These are phyloP conservation scores for Resseliella maxima DNA, from an alignment of 2,888 invertebrate species.

Conservation along the genomic window DNA sequence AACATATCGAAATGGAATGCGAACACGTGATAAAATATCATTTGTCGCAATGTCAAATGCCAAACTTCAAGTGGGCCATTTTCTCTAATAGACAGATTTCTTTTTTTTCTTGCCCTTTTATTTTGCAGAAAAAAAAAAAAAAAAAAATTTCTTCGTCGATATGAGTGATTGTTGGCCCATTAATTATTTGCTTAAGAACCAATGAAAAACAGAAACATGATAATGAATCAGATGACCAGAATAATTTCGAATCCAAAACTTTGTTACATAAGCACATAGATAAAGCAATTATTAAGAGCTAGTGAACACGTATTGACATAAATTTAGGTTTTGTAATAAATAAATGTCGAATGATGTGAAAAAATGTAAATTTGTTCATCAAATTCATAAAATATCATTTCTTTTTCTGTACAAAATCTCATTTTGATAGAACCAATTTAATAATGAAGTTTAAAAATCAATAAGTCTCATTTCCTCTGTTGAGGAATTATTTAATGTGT, in stretches of 20 bases:
- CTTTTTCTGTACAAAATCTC: no score
- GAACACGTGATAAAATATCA: not conserved
- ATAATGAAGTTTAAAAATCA: not conserved
- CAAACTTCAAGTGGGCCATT: not conserved
- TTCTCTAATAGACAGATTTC: not conserved
- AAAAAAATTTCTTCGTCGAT: no score
- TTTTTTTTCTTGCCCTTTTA: not conserved
- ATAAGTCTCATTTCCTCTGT: not conserved
- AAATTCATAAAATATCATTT: no score
- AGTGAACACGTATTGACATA: no score
- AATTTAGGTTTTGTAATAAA: no score
- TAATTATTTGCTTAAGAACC: not conserved
- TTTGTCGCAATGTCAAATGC: constrained; percentile 23
- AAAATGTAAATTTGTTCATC: no score
- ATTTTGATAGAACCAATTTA: no score
- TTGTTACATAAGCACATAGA: not conserved
- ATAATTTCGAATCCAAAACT: not conserved
- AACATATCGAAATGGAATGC: not conserved
- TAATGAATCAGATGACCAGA: not conserved
- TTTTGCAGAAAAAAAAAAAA: no score
- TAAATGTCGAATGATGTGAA: no score
- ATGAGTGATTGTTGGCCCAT: not conserved
- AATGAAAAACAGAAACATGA: not conserved
- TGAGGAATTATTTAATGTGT: not conserved
- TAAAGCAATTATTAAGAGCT: no score